These are phyloP conservation scores for Megaceryle torquata DNA, from an alignment of 2,113 vertebrate genomes.

Conservation along the genomic window DNA sequence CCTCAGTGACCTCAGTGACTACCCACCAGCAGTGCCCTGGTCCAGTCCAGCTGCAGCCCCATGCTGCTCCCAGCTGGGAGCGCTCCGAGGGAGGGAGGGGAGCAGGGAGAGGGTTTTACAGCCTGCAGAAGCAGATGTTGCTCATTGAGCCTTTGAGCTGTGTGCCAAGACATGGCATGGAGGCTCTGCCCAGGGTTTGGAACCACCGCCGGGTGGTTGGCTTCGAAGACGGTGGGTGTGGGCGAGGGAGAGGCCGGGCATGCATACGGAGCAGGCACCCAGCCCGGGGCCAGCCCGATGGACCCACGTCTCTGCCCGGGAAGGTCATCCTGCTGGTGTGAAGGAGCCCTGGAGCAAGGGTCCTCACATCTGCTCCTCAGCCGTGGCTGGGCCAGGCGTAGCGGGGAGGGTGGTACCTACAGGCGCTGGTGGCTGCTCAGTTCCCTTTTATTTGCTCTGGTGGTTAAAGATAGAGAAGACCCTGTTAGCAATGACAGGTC, in stretches of 20 bases:
- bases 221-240: conserved; percentile 29
- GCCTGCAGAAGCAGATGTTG: conserved; percentile 56
- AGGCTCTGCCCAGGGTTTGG: conserved; percentile 39
- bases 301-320: neutral
- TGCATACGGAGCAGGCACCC: neutral
- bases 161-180: conserved; percentile 49
- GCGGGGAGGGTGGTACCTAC: too few relatives aligned
- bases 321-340: rapidly evolving
- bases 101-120: conserved; percentile 1
- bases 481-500: neutral
- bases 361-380: neutral
- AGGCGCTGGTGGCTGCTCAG: neutral
- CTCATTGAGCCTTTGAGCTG: conserved; percentile 61
- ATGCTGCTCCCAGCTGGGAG: conserved; percentile 62
- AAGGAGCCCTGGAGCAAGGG: neutral
- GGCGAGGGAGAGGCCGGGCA: rapidly evolving
- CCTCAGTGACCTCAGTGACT: neutral
- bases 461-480: neutral
- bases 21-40: neutral
- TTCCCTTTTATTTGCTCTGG: neutral
- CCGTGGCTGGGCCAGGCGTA: rapidly evolving
- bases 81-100: neutral
- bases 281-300: neutral
- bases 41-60: neutral
- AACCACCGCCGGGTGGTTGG: conserved; percentile 42